A percentile compares a stretch with the other conserved stretches of the same genome.
Evolutionary conservation across 2,113 vertebrate genomes (phyloP).

Genomic region (Jaculus jaculus): DNA sequence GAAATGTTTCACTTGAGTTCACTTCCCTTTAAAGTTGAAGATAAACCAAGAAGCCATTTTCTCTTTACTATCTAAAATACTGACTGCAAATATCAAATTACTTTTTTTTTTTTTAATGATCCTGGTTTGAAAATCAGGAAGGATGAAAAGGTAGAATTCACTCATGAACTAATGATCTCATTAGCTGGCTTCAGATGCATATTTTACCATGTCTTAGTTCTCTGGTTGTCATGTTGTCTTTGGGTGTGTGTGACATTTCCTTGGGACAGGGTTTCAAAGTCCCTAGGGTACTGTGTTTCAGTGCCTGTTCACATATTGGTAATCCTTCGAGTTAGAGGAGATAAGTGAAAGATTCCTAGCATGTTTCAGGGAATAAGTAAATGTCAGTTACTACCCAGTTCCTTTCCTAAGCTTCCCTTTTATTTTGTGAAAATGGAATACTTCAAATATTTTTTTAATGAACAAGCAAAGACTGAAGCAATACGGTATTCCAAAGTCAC

Average conservation of each 20-base stretch:
- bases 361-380: neutral
- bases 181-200: neutral
- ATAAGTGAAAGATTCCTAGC: neutral
- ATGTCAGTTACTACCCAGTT: neutral
- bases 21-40: neutral
- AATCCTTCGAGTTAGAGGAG: neutral
- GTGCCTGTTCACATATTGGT: neutral
- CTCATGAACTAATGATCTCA: neutral
- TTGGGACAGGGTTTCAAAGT: neutral
- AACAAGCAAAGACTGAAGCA: neutral
- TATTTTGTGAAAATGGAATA: neutral
- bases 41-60: neutral
- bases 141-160: neutral
- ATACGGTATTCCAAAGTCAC: neutral
- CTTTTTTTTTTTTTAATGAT: neutral
- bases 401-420: neutral
- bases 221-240: neutral
- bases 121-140: neutral
- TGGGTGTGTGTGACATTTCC: neutral
- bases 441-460: neutral
- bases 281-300: neutral
- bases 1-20: neutral
- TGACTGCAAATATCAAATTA: neutral
- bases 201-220: neutral
- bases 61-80: neutral